Percentiles rank a stretch among this genome's conserved stretches.
phyloP scores from a whole-genome alignment of 2,797 vertebrate species.

The Xenentodon cancila region DNA sequence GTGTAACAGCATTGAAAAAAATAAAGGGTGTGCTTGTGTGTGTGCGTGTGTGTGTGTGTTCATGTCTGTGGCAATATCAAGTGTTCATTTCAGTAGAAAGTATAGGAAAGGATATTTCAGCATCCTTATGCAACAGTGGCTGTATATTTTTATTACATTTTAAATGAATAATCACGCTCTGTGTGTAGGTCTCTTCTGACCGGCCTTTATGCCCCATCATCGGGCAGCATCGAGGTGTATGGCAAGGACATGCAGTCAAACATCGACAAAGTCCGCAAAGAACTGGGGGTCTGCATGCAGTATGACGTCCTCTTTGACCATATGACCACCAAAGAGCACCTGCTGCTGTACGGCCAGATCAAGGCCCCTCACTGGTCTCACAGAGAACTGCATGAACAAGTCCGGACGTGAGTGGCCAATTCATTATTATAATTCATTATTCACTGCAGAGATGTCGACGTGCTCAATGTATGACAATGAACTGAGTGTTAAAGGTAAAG shows the following conservation, averaged over 20 bases:
- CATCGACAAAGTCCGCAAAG: constrained; percentile 84
- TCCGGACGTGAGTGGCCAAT: constrained; percentile 82
- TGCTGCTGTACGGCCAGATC: constrained; percentile 93
- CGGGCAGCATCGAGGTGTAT: constrained; percentile 91
- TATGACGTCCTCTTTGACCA: constrained; percentile 95
- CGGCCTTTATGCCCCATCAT: constrained; percentile 88
- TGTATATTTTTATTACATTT: background rate
- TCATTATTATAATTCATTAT: background rate
- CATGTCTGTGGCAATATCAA: constrained; percentile 15
- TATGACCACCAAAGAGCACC: constrained; percentile 93
- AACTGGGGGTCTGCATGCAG: constrained; percentile 97
- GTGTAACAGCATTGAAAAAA: constrained; percentile 22
- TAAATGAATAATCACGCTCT: background rate
- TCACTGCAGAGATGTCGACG: background rate
- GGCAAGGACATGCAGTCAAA: constrained; percentile 89
- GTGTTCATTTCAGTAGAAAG: constrained; percentile 16
- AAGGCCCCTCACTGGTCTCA: constrained; percentile 92
- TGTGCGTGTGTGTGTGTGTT: background rate
- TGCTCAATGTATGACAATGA: background rate
- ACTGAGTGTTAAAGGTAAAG: background rate
- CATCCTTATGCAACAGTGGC: background rate
- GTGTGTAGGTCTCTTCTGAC: constrained; percentile 93
- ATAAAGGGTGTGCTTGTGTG: background rate
- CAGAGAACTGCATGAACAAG: constrained; percentile 86
- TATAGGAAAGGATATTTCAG: background rate